Evolutionary conservation across 2,888 invertebrate genomes (phyloP), one percentile per base, ranked within the genome.

Genomic region (Catocala fraxini): DNA sequence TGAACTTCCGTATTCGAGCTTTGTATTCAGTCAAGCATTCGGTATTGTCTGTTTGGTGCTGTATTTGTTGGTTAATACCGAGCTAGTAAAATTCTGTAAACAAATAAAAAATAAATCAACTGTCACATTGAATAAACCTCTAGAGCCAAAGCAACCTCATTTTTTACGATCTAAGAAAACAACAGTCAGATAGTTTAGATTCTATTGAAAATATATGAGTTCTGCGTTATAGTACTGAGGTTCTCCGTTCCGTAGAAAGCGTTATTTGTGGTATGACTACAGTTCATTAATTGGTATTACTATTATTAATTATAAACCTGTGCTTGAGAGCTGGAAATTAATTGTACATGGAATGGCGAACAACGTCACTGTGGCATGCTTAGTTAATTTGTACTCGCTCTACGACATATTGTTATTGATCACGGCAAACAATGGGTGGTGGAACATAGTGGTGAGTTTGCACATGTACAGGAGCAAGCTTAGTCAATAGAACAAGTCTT

Each of bases 301-400:
- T 34, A n/a, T 54, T 5, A 54, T 43, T 46, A 46, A 46, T 46
- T 46, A 46, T 15, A 46, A 46, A 46, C 46, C 15, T 46, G 46
- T 46, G 13, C 46, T 3, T 46, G 46, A 25, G 5, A 11, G 47
- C 35, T 35, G 33, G 25, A 52, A 51, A 60, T 47, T 13, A 45
- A 61, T 52, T 43, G 42, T 49, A 34, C 49, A 45, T 59, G 51
- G 53, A 43, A 57, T 54, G 54, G 13, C 12, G 25, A 42, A 52
- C 47, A 58, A 56, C 49, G 51, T 39, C 43, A 42, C 49, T 45
- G 57, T 34, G 35, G 34, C 47, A 57, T 55, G 53, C 46, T 54
- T 35, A 33, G 47, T 41, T 70, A 67, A 61, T 67, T 39, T 70
- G 56, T 51, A 63, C 53, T 15, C 13, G 39, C 11, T 35, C 15